These are phyloP conservation scores for Chymomyza costata DNA, from an alignment of 1,140 invertebrate species.

Conservation along the genomic window DNA sequence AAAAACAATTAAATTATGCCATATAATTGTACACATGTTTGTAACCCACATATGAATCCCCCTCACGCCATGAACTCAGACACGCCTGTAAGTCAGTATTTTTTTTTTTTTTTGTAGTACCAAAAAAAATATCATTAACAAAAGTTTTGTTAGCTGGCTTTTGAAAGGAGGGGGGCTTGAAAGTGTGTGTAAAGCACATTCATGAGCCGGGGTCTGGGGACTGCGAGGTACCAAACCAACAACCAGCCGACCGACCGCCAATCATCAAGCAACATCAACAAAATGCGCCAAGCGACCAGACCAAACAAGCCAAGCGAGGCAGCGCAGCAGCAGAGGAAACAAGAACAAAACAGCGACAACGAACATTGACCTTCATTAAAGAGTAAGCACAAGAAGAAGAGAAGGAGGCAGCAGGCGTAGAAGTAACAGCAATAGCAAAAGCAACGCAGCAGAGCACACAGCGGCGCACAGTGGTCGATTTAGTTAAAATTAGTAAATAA, in stretches of 20 bases:
- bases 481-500: no score
- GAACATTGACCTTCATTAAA: constrained; percentile 70
- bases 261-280: constrained; percentile 42
- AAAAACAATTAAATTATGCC: constrained; percentile 57
- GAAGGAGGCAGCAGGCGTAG: constrained; percentile 23
- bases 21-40: constrained; percentile 14
- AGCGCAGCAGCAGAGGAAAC: constrained; percentile 22
- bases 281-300: constrained; percentile 24
- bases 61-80: constrained; percentile 2
- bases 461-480: no score
- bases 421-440: constrained; percentile 17
- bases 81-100: constrained; percentile 39
- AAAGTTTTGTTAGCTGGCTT: constrained; percentile 15
- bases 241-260: constrained; percentile 18
- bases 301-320: constrained; percentile 20
- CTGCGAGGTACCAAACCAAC: constrained; percentile 16
- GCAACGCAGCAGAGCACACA: constrained; percentile 18
- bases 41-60: no score
- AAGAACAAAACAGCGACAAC: constrained; percentile 34
- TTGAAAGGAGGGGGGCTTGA: no score
- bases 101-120: no score
- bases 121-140: constrained; percentile 52
- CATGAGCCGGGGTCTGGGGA: constrained; percentile 7
- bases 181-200: no score
- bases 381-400: no score